Conservation (phyloP, 1,140 invertebrate genomes). For the Patella vulgata region DNA sequence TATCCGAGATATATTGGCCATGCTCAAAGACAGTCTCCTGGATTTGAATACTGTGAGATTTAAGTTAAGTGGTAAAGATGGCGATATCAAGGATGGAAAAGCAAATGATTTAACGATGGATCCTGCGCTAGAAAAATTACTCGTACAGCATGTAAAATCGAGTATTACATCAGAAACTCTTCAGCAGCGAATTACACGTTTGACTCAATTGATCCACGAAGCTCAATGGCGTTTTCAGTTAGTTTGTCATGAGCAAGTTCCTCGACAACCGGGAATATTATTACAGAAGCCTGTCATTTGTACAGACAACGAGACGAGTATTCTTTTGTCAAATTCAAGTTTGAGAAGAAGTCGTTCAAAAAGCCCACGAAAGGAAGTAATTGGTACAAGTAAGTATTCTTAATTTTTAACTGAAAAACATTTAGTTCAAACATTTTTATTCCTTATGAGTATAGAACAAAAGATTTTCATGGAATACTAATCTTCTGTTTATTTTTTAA, state of each 20-base stretch:
- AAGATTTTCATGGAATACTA: too few species aligned
- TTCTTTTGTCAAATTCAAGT: neutral
- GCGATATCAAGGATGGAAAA: slow-evolving; percentile 20
- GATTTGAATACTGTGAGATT: slow-evolving; percentile 52
- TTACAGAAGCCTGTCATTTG: slow-evolving; percentile 39
- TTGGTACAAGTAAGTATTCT: neutral
- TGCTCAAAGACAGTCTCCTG: slow-evolving; percentile 57
- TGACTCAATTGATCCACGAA: slow-evolving; percentile 61
- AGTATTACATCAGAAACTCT: slow-evolving; percentile 44
- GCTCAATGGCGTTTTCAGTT: slow-evolving; percentile 64
- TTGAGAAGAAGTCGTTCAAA: neutral
- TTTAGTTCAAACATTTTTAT: slow-evolving; percentile 9
- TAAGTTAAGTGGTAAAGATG: slow-evolving; percentile 36
- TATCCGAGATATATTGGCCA: slow-evolving; percentile 57
- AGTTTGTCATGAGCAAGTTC: slow-evolving; percentile 55
- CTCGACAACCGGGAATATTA: slow-evolving; percentile 47
- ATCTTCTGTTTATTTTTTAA: too few species aligned
- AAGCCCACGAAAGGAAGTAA: slow-evolving; percentile 1
- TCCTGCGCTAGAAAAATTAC: slow-evolving; percentile 36
- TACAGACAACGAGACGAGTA: slow-evolving; percentile 23
- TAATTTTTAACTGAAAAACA: neutral
- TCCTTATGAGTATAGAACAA: too few species aligned
- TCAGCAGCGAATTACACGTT: slow-evolving; percentile 42
- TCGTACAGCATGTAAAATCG: slow-evolving; percentile 40
- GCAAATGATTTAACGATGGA: slow-evolving; percentile 21